Base-by-base conservation (phyloP, 2,113 vertebrate species). In the Psettodes erumei region DNA sequence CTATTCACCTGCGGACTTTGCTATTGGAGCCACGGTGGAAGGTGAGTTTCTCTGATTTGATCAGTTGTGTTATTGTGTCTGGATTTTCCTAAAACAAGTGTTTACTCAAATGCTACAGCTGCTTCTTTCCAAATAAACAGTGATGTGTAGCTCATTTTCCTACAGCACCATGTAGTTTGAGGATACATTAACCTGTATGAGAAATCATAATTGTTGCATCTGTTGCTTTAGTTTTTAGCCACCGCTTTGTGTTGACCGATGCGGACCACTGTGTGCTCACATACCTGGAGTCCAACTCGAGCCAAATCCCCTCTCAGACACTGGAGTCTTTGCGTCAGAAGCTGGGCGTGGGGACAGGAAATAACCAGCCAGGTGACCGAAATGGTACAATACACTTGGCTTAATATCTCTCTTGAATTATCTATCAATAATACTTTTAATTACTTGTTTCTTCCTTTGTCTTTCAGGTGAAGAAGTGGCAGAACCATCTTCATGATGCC, bases 1-100 rank as follows among this genome's bases (percentile, higher is more conserved):
- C 85, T 99, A 98, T 27, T 81, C 91, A 11, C 95, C 97, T 4
- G 90, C 91, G 9, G 98, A 99, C 88, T 91, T 99, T 33, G 94
- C 88, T 60, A 96, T 99, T 0, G 96, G 96, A 63, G 89, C 95
- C 40, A 93, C 89, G 16, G 75, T 99, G 72, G 95, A 99, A 28
- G 96, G 98, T 99, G 93, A 88, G 84, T 1, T 10, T 19, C 16
- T 28, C 21, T 25, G 2, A 12, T 18, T 8, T 32, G 2, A 53
- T 43, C 18, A 3, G 27, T 42, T 5, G n/a, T 25, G 10, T 58
- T 42, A 5, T 18, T 11, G 8, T 48, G 18, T 67, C 2, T 60
- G n/a, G 11, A 10, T 28, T 30, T 27, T 23, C 42, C 5, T 11
- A 33, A 32, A 59, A 32, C n/a, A 2, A 4, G 11, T 4, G 25